Percentiles rank a stretch among this genome's conserved stretches.
phyloP scores from a whole-genome alignment of 2,888 invertebrate species.

The Crocallis elinguaria region DNA sequence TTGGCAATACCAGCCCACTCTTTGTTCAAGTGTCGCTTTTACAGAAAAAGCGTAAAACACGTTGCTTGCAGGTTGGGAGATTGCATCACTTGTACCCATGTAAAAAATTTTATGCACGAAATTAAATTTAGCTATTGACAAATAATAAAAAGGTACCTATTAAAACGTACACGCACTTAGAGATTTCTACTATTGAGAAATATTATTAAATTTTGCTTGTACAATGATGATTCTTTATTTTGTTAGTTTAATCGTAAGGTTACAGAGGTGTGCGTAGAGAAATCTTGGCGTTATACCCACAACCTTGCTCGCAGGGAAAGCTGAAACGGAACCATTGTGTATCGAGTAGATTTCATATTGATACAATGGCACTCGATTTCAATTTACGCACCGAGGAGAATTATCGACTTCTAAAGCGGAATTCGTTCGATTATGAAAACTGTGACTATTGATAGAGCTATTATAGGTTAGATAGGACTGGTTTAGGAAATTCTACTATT shows the following conservation, averaged over 20 bases:
- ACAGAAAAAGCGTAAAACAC: conserved; percentile 33
- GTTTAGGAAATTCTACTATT: conserved; percentile 2
- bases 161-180: neutral
- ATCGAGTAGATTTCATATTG: conserved; percentile 47
- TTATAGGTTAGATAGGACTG: conserved; percentile 20
- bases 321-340: conserved; percentile 49
- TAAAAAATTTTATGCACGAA: conserved; percentile 58
- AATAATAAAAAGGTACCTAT: conserved; percentile 39
- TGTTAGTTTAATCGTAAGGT: no score
- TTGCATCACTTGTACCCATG: conserved; percentile 44
- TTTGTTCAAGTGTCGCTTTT: conserved; percentile 41
- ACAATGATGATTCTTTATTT: no score
- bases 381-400: conserved; percentile 34
- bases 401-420: conserved; percentile 29
- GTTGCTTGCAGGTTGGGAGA: conserved; percentile 36
- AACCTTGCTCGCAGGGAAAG: conserved; percentile 44
- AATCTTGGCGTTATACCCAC: conserved; percentile 27
- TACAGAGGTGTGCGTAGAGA: conserved; percentile 40
- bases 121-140: conserved; percentile 32
- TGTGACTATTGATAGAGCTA: conserved; percentile 20
- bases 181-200: conserved; percentile 13
- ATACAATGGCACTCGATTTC: conserved; percentile 48
- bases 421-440: conserved; percentile 37
- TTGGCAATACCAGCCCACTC: conserved; percentile 41
- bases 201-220: neutral